Base-by-base conservation (phyloP, 2,888 invertebrate genomes). In the Melieria omissa region DNA sequence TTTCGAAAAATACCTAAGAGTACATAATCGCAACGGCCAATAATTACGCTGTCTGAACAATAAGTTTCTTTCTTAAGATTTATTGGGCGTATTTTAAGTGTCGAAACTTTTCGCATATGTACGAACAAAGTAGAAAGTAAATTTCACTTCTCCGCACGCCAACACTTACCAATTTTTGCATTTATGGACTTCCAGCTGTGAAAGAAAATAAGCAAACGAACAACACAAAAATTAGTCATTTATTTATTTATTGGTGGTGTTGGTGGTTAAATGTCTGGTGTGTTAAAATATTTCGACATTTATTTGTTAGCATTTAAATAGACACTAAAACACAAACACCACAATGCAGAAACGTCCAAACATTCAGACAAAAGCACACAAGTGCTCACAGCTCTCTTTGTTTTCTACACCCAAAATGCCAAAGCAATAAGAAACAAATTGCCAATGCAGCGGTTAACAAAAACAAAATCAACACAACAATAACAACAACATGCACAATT, bases 111-210 rank as follows among this genome's bases (percentile, higher is more conserved):
- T 29, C 29, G 29, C 29, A 29, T 29, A 29, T 29, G 29, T 29
- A 29, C 29, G 29, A 29, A 29, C 29, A 29, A 29, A 29, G 29
- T 29, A 29, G 29, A 29, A 29, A 29, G 29, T 29, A 29, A 29
- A 29, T 29, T 29, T 29, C 29, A 29, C 29, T 29, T 29, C 29
- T 29, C 29, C 29, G 29, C 29, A 29, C 29, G 29, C 29, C 29
- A 29, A 29, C 29, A 77, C 77, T 78, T 69, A 75, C 76, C 71
- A 52, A 52, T 52, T 52, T 52, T 14, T 12, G 52, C 52, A 52
- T 52, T n/a, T 52, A 52, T 8, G 52, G 9, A 52, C 14, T n/a
- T 52, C 14, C 14, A 52, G 4, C 52, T 52, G 52, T 52, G 14
- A 52, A 52, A 52, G 14, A 52, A 6, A 52, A 5, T 29, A 29